phyloP scores from a whole-genome alignment of 2,113 vertebrate genomes.

The Talpa occidentalis region DNA sequence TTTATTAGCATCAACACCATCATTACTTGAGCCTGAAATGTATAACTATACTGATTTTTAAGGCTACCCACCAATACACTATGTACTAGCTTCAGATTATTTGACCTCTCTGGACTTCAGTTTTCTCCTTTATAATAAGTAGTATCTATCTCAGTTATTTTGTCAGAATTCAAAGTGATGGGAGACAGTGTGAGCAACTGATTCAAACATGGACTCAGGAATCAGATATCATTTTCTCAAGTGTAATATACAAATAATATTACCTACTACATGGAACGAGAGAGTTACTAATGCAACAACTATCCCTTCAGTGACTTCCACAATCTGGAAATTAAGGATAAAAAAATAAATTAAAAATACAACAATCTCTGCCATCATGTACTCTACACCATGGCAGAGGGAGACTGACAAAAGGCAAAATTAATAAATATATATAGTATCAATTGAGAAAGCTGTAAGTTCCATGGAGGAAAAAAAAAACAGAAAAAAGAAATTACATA shows the following conservation, averaged over 20 bases:
- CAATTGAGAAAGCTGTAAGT: neutral
- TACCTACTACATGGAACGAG: neutral
- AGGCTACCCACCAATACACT: neutral
- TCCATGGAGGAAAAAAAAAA: neutral
- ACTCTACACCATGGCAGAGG: neutral
- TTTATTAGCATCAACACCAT: neutral
- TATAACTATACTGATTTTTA: neutral
- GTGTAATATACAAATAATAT: neutral
- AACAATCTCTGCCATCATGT: neutral
- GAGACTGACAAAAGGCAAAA: constrained; percentile 25
- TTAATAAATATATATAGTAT: neutral
- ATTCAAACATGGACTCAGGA: neutral
- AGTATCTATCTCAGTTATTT: neutral
- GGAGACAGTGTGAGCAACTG: neutral
- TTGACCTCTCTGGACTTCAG: neutral
- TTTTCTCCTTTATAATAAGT: neutral
- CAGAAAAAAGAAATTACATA: neutral
- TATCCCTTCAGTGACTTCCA: neutral
- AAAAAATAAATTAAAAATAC: neutral
- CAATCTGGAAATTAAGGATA: neutral
- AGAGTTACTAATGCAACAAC: neutral
- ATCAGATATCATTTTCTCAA: neutral
- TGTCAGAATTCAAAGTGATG: neutral
- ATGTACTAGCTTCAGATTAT: neutral
- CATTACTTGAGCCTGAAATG: neutral